Evolutionary conservation across 2,113 vertebrate genomes (phyloP).

Genomic region (Odocoileus virginianus): DNA sequence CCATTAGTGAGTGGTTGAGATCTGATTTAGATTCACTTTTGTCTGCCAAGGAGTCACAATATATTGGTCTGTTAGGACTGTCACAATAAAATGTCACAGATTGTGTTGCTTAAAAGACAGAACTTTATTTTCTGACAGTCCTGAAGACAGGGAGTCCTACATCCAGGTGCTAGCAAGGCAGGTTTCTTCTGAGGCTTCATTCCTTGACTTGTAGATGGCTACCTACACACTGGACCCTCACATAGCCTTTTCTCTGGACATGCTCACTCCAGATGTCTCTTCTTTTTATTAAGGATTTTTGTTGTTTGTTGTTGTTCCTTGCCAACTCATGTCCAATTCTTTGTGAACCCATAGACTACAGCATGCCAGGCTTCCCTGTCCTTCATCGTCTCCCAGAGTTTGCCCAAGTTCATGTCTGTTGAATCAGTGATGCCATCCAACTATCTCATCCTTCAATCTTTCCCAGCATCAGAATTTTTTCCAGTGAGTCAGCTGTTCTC

Average conservation of each 20-base stretch:
- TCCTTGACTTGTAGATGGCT: not conserved
- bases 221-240: not conserved
- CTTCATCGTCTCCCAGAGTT: not conserved
- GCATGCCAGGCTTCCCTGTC: not conserved
- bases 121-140: not conserved
- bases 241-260: not conserved
- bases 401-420: not conserved
- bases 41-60: not conserved
- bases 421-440: not conserved
- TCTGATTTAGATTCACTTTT: not conserved
- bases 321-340: not conserved
- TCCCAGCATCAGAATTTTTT: not conserved
- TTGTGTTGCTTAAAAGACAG: not conserved
- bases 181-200: not conserved
- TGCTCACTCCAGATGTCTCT: not conserved
- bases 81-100: not conserved
- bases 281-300: not conserved
- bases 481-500: not conserved
- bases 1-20: not conserved
- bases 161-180: not conserved
- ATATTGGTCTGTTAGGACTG: not conserved
- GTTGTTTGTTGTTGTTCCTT: not conserved
- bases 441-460: not conserved
- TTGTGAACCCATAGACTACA: fast-evolving
- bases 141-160: not conserved